Evolutionary conservation across 2,888 invertebrate species (phyloP).

Genomic region (Coelogynopora nodosa): DNA sequence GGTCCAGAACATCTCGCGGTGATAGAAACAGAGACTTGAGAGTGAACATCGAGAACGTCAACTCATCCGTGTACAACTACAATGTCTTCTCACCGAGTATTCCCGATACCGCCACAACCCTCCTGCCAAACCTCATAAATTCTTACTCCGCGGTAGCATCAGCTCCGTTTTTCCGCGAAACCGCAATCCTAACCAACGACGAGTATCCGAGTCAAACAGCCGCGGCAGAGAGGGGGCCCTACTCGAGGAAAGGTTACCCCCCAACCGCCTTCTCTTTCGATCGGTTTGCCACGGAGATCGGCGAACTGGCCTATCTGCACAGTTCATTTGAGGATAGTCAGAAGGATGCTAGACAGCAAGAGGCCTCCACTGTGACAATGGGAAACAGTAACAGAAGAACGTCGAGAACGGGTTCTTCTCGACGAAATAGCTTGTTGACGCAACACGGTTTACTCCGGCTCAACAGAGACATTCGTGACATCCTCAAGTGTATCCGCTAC

Average conservation of each 20-base stretch:
- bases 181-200: not conserved
- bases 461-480: conserved; percentile 42
- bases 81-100: not conserved
- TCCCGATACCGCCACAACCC: not conserved
- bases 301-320: not conserved
- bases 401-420: not conserved
- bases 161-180: not conserved
- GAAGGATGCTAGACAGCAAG: no score
- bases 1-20: not conserved
- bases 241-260: no score
- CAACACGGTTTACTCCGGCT: not conserved
- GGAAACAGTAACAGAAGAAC: not conserved
- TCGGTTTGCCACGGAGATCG: not conserved
- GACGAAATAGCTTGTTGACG: not conserved
- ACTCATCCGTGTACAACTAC: not conserved
- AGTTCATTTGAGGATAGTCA: not conserved
- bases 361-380: not conserved
- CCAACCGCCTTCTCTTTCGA: not conserved
- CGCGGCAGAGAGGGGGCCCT: not conserved
- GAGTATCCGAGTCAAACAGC: not conserved
- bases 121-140: no score
- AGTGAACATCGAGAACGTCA: not conserved
- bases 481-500: conserved; percentile 44
- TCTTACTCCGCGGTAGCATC: not conserved
- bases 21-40: not conserved